These are phyloP conservation scores for Oenanthe melanoleuca DNA, from an alignment of 2,113 vertebrate species.

Conservation along the genomic window DNA sequence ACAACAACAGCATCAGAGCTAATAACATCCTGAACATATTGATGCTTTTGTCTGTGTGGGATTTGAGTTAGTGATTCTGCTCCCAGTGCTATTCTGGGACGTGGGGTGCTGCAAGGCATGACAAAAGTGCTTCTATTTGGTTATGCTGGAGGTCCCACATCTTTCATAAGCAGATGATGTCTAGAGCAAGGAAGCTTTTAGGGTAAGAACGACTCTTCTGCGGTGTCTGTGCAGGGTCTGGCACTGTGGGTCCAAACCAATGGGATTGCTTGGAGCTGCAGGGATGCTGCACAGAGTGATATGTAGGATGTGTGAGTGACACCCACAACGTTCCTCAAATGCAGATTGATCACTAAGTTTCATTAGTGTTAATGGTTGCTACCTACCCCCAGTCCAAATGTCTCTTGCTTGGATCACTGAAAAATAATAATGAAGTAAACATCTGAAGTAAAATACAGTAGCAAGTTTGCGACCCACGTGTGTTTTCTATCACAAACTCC, in stretches of 20 bases:
- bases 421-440: not conserved
- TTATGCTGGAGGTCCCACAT: not conserved
- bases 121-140: not conserved
- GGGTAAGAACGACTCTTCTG: not conserved
- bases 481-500: not conserved
- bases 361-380: slow-evolving; percentile 16
- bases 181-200: not conserved
- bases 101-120: not conserved
- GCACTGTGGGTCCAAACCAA: not conserved
- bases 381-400: not conserved
- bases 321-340: not conserved
- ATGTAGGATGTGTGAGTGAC: not conserved
- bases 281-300: not conserved
- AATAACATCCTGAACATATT: not conserved
- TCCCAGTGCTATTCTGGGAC: not conserved
- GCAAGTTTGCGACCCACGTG: not conserved
- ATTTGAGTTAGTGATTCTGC: not conserved
- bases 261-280: not conserved
- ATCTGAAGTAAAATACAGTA: not conserved
- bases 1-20: not conserved
- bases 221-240: not conserved
- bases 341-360: not conserved
- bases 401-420: not conserved
- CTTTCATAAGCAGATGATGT: not conserved
- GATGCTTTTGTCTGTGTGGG: not conserved